Conservation (phyloP, 2,888 invertebrate species). For the Aspidapion aeneum region DNA sequence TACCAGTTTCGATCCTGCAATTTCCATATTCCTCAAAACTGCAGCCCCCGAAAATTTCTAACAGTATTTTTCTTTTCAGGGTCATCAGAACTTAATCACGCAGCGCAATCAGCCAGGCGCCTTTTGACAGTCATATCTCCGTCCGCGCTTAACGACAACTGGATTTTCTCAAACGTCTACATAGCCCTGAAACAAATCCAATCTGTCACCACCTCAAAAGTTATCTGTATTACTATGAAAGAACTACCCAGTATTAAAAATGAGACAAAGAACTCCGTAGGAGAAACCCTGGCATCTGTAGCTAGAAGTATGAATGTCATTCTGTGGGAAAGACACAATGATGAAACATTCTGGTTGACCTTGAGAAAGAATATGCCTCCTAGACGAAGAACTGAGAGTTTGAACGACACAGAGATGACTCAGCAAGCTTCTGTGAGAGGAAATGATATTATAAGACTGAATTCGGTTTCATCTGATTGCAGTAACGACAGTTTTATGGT, state of each 20-base stretch:
- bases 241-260: constrained; percentile 43
- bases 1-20: too few species aligned
- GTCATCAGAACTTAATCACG: constrained; percentile 54
- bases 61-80: constrained; percentile 50
- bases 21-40: too few species aligned
- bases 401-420: constrained; percentile 6
- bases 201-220: constrained; percentile 36
- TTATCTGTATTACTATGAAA: constrained; percentile 47
- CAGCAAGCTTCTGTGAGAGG: not conserved
- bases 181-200: constrained; percentile 49
- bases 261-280: constrained; percentile 46
- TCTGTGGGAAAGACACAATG: constrained; percentile 47
- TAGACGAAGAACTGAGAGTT: constrained; percentile 30
- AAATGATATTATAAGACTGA: constrained; percentile 17
- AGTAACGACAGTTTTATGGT: constrained; percentile 21
- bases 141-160: constrained; percentile 46
- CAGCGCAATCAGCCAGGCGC: constrained; percentile 52
- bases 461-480: constrained; percentile 15
- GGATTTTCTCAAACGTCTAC: constrained; percentile 48
- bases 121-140: constrained; percentile 52
- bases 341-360: constrained; percentile 59
- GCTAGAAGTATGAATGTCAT: constrained; percentile 51
- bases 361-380: constrained; percentile 63
- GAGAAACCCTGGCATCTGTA: constrained; percentile 51
- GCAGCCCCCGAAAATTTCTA: too few species aligned